Evolutionary conservation across 2,888 invertebrate genomes (phyloP), one percentile per base, ranked within the genome.

Genomic region (Mongoloraphidia duomilia): DNA sequence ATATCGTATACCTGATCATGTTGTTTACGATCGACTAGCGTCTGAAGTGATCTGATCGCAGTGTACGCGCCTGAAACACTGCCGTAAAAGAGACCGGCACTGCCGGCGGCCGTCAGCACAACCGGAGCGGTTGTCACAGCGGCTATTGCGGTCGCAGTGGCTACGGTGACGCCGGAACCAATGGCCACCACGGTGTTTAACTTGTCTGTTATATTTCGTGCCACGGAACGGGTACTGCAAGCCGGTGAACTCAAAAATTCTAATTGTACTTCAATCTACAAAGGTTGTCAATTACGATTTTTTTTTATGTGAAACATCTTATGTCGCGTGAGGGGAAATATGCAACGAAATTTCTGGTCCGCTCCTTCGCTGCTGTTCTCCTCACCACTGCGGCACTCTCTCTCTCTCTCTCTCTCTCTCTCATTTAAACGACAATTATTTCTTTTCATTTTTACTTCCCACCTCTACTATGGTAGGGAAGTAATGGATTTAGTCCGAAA

Each of bases 41-140:
- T 68, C 1, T 70, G 53, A 0, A 70, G 67, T 10, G 75, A 76
- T 8, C 76, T 61, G 6, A 72, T 67, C 1, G 75, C 64, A 1
- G 75, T 73, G 55, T 76, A 77, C 1, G 72, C 41, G 0, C 76
- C 76, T 0, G 74, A 72, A 6, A 65, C 67, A 0, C 69, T 61
- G 0, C 72, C 67, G 0, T 70, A 72, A 1, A 68, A 65, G 0
- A 71, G 68, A 0, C 74, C 75, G 0, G 74, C 68, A 1, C 68
- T 65, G 6, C 75, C 47, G 10, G 74, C 67, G 0, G 13, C 44
- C 14, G 44, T 34, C 13, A 26, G 6, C 8, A 9, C 13, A n/a
- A 67, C 5, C 4, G 64, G 61, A 6, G 55, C 59, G 5, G 53
- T 59, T 63, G 59, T 59, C 35, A 57, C 57, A 10, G 54, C 47